A percentile compares a stretch with the other conserved stretches of the same genome.
phyloP scores from a whole-genome alignment of 2,113 vertebrate species.

The Pantherophis guttatus region DNA sequence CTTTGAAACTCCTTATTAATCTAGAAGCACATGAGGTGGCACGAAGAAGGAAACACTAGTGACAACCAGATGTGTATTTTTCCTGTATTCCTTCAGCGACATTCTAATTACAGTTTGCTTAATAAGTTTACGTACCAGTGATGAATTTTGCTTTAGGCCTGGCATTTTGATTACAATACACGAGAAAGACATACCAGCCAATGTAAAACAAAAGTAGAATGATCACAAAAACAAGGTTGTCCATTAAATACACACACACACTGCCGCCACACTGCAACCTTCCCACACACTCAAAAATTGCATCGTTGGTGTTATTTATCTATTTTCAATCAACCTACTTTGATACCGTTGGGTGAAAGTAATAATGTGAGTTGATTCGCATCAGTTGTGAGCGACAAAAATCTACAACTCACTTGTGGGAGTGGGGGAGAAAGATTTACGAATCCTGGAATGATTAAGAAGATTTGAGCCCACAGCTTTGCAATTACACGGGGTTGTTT shows the following conservation, averaged over 20 bases:
- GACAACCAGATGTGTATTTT: constrained; percentile 6
- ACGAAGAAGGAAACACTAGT: constrained; percentile 12
- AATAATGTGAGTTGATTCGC: constrained; percentile 69
- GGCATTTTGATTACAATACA: constrained; percentile 62
- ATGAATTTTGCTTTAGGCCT: constrained; percentile 58
- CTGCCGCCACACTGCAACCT: background rate
- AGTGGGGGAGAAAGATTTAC: constrained; percentile 48
- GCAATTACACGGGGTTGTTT: constrained; percentile 58
- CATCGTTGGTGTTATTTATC: constrained; percentile 44
- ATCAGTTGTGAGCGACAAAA: constrained; percentile 63
- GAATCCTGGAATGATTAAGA: constrained; percentile 67
- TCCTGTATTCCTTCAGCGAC: constrained; percentile 37
- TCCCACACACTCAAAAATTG: constrained; percentile 50
- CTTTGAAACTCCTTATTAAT: constrained; percentile 37
- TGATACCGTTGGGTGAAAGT: constrained; percentile 62
- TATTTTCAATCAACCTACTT: constrained; percentile 51
- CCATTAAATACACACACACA: constrained; percentile 5
- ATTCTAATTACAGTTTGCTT: constrained; percentile 64
- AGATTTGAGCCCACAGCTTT: constrained; percentile 52
- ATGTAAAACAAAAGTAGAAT: constrained; percentile 52
- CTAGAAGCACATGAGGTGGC: background rate
- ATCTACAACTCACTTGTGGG: constrained; percentile 65
- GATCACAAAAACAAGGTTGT: constrained; percentile 49
- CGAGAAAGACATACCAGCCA: constrained; percentile 46
- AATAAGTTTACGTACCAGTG: constrained; percentile 59